Evolutionary conservation across 2,113 vertebrate species (phyloP), one percentile per base, ranked within the genome.

Genomic region (Puntigrus tetrazona): DNA sequence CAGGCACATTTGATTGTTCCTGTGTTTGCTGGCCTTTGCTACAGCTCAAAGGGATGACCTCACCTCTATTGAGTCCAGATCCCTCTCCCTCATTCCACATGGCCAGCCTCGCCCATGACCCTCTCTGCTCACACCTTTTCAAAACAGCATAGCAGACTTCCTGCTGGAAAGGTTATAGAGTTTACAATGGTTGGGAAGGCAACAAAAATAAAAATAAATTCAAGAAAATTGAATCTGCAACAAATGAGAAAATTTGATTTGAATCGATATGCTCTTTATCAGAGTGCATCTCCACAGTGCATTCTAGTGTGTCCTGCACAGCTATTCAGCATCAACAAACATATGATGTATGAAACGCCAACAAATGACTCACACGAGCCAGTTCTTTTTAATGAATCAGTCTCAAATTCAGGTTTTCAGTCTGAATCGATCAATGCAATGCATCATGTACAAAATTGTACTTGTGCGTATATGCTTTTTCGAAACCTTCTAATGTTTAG

Each of bases 21-120:
- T 61, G 41, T 20, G 43, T 84, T 85, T 76, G 79, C 83, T 81
- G 47, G 88, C 85, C 79, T 89, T 87, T 84, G 81, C 88, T 84
- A 65, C 50, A 81, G 69, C 38, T 88, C 85, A 87, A 92, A 91
- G 84, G 57, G 25, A 91, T 92, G 91, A 94, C 87, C 88, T 93
- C 93, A 93, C 87, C 83, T 61, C 90, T 47, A 89, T 91, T 92
- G 89, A 92, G 90, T 81, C 75, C 83, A 85, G 86, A 78, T 88
- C 83, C 70, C 87, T 88, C 86, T 70, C 86, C 74, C 89, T 85
- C 87, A 92, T 88, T 90, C 87, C 82, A 81, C 87, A 81, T 45
- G 27, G 10, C 4, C 47, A 31, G 84, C 77, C 86, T 78, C 36
- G 55, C 34, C 78, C 59, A 38, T 59, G 31, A 67, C 55, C 65